These are phyloP conservation scores for Ptilonorhynchus violaceus DNA, from an alignment of 2,113 vertebrate genomes.

Conservation along the genomic window DNA sequence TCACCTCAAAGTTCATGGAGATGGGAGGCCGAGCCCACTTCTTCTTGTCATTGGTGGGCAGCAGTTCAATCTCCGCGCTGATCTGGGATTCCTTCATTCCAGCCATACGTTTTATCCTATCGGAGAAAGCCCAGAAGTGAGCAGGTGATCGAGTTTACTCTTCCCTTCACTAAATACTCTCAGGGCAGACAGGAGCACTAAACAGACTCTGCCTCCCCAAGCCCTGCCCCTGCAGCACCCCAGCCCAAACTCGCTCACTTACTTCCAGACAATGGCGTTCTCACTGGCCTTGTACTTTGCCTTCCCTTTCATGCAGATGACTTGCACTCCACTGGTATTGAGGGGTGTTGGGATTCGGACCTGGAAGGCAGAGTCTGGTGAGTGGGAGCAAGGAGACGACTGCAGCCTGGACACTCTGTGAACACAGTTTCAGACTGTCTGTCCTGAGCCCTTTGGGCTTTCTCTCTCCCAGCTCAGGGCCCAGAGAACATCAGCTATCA, in stretches of 20 bases:
- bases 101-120: slow-evolving; percentile 98
- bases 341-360: slow-evolving; percentile 96
- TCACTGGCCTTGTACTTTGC: slow-evolving; percentile 99
- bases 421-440: fast-evolving
- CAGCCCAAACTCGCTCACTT: slow-evolving; percentile 32
- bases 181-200: not conserved
- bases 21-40: slow-evolving; percentile 99
- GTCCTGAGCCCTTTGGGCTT: not conserved
- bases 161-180: not conserved
- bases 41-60: slow-evolving; percentile 99
- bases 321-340: slow-evolving; percentile 97
- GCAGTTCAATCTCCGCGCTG: slow-evolving; percentile 97
- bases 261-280: slow-evolving; percentile 99
- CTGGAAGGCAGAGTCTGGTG: slow-evolving; percentile 68
- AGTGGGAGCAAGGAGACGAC: not conserved
- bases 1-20: slow-evolving; percentile 99
- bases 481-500: not conserved
- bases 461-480: not conserved
- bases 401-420: not conserved
- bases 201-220: not conserved
- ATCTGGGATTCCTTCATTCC: slow-evolving; percentile 99
- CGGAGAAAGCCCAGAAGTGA: not conserved
- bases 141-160: not conserved
- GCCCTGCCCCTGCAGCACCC: not conserved
- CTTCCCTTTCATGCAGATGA: slow-evolving; percentile 99